Conservation (phyloP, 2,113 vertebrate species). For the Passer montanus region DNA sequence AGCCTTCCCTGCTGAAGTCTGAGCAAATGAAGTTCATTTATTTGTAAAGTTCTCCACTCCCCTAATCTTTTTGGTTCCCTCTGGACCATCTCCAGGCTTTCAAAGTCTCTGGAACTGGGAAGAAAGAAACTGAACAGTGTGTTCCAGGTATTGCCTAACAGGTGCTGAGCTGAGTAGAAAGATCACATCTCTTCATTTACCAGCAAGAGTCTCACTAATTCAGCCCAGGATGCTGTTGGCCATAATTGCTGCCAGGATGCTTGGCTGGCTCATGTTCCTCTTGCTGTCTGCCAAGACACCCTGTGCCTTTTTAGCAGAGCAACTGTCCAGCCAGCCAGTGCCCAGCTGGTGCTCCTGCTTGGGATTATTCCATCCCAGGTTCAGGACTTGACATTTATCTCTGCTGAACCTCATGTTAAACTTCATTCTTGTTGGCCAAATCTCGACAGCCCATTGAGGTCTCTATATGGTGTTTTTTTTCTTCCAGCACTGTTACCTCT, state of each 20-base stretch:
- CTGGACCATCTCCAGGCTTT: background rate
- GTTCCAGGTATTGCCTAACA: background rate
- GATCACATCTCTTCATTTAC: background rate
- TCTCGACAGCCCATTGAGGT: background rate
- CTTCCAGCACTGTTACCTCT: background rate
- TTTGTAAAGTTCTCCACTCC: background rate
- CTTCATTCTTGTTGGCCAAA: background rate
- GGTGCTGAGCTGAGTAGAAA: background rate
- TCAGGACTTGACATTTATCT: background rate
- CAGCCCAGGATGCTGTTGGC: background rate
- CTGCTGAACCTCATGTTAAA: background rate
- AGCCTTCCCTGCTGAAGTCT: background rate
- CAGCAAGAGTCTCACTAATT: background rate
- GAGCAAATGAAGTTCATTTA: background rate
- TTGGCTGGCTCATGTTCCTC: background rate
- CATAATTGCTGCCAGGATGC: background rate
- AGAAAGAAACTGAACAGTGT: background rate
- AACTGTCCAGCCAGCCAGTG: background rate
- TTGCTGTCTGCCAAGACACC: background rate
- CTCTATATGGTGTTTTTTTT: background rate
- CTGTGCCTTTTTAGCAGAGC: background rate
- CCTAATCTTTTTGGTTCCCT: background rate
- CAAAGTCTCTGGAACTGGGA: background rate
- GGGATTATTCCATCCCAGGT: background rate
- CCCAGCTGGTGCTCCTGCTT: slow-evolving; percentile 9